Conservation (phyloP, 2,113 vertebrate species). For the Speoplatyrhinus poulsoni region DNA sequence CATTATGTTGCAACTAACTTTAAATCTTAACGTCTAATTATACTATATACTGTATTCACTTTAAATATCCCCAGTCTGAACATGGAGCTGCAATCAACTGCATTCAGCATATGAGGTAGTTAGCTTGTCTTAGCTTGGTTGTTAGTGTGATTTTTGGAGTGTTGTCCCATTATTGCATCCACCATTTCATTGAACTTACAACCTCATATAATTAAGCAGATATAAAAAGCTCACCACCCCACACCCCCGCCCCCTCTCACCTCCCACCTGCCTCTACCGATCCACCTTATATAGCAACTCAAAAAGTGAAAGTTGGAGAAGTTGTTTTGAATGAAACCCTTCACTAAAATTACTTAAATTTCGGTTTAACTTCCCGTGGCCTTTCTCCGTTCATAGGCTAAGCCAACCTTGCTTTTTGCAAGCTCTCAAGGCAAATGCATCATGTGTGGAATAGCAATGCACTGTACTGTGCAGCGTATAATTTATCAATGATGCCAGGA, state of each 20-base stretch:
- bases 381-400: slow-evolving; percentile 42
- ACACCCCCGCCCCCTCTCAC: slow-evolving; percentile 9
- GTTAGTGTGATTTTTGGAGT: no score
- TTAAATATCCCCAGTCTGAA: not conserved
- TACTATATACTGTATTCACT: not conserved
- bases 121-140: no score
- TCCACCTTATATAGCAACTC: not conserved
- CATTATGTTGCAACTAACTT: slow-evolving; percentile 32
- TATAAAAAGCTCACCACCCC: slow-evolving; percentile 4
- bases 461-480: slow-evolving; percentile 51
- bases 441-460: slow-evolving; percentile 41
- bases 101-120: no score
- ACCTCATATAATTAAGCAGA: not conserved
- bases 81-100: no score
- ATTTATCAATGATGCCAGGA: slow-evolving; percentile 58
- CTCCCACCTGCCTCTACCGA: slow-evolving; percentile 44
- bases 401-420: slow-evolving; percentile 27
- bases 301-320: no score
- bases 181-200: not conserved
- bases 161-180: not conserved
- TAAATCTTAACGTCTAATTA: slow-evolving; percentile 31
- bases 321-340: not conserved
- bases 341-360: not conserved
- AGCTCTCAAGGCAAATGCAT: slow-evolving; percentile 48
- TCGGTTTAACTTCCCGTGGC: slow-evolving; percentile 2